Percentiles rank a stretch among this genome's conserved stretches.
These are phyloP conservation scores for Belgica antarctica DNA, from an alignment of 2,888 invertebrate genomes.

Conservation along the genomic window DNA sequence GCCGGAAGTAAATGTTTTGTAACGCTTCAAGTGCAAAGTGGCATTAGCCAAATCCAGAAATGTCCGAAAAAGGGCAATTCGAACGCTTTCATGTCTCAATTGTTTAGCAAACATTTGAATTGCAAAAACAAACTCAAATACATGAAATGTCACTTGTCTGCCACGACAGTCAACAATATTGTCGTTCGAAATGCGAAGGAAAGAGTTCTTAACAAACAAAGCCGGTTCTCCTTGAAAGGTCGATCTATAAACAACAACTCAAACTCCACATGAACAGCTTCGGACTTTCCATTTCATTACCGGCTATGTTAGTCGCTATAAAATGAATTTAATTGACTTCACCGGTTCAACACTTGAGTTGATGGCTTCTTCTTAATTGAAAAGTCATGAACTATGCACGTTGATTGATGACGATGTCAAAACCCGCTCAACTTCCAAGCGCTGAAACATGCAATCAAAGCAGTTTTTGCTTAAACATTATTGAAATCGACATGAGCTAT, in stretches of 20 bases:
- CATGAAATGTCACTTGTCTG: background rate
- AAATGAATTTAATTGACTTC: background rate
- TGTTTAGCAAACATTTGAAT: constrained; percentile 8
- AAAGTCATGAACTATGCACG: no score
- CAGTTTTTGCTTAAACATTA: background rate
- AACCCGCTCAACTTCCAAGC: no score
- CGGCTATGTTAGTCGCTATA: background rate
- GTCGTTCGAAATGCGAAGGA: background rate
- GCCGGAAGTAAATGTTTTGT: background rate
- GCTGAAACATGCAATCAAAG: background rate
- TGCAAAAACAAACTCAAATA: background rate
- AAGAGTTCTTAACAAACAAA: background rate
- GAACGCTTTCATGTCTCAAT: constrained; percentile 10
- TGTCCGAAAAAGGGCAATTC: background rate
- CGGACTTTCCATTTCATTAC: constrained; percentile 35
- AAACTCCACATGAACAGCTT: background rate
- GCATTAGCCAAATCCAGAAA: background rate
- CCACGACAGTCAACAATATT: background rate
- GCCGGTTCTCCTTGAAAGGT: constrained; percentile 1
- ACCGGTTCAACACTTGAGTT: no score
- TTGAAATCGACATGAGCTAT: no score
- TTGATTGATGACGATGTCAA: constrained; percentile 10
- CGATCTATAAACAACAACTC: background rate
- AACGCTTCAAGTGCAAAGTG: constrained; percentile 9
- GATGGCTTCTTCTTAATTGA: no score